phyloP scores from a whole-genome alignment of 2,888 invertebrate species.

The Minunthozetes semirufus region DNA sequence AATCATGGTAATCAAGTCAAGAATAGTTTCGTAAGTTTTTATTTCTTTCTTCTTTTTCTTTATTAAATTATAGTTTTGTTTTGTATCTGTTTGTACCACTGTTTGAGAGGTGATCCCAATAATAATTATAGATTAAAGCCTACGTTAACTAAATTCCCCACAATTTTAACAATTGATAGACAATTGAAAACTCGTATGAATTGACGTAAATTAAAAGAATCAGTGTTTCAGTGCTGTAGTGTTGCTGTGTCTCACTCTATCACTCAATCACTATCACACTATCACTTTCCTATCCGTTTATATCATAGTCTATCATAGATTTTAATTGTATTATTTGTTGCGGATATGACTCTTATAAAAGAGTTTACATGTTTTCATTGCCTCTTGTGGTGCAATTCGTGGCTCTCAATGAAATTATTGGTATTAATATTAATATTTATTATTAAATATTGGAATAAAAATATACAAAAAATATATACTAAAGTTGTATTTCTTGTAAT shows the following conservation, averaged over 20 bases:
- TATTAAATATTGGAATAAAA: too few relatives aligned
- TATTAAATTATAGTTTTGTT: too few relatives aligned
- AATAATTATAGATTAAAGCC: not conserved
- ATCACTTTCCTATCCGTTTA: too few relatives aligned
- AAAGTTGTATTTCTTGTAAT: too few relatives aligned
- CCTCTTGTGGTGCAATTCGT: conserved; percentile 16
- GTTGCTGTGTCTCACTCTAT: not conserved
- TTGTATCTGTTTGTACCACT: too few relatives aligned
- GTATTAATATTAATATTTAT: too few relatives aligned
- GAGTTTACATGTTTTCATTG: conserved; percentile 13
- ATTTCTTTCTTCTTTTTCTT: not conserved
- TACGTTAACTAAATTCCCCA: not conserved
- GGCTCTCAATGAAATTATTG: not conserved
- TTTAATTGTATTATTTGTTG: not conserved
- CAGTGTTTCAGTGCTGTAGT: not conserved
- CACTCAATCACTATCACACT: not conserved
- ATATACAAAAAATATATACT: too few relatives aligned
- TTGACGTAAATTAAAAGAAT: conserved; percentile 11
- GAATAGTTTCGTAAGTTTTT: conserved; percentile 38
- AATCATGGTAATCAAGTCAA: conserved; percentile 37
- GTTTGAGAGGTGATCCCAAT: not conserved
- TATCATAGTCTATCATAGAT: not conserved
- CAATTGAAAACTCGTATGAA: not conserved
- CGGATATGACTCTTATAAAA: conserved; percentile 15
- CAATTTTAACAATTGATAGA: not conserved